Evolutionary conservation across 2,797 vertebrate genomes (phyloP).

Genomic region (Linurgus olivaceus): DNA sequence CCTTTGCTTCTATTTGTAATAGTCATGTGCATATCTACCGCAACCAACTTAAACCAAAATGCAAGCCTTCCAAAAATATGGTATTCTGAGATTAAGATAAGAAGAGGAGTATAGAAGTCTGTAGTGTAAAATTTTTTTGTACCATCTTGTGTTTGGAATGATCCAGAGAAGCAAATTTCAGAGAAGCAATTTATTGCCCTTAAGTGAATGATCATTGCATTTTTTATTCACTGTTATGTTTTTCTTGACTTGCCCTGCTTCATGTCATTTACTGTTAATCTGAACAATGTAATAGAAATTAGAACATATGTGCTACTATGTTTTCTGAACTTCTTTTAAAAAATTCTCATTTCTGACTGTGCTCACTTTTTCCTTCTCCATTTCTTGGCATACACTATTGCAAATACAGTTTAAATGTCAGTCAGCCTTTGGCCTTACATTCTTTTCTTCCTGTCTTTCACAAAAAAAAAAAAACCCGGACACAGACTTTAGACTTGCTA

Average conservation of each 20-base stretch:
- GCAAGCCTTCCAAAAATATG: background rate
- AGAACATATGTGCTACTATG: background rate
- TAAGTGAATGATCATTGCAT: background rate
- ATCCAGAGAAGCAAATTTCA: background rate
- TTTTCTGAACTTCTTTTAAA: background rate
- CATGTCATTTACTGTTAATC: background rate
- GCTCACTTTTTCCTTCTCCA: background rate
- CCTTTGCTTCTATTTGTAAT: background rate
- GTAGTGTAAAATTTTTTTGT: background rate
- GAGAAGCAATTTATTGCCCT: background rate
- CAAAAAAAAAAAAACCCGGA: background rate
- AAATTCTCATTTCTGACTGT: background rate
- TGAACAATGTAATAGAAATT: background rate
- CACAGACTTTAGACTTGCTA: background rate
- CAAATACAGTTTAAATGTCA: conserved; percentile 2
- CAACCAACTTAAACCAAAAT: background rate
- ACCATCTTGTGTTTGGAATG: background rate
- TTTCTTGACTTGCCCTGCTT: background rate
- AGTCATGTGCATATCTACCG: background rate
- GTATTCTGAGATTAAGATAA: background rate
- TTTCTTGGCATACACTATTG: background rate
- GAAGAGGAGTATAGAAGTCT: background rate
- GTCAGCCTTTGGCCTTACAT: conserved; percentile 1
- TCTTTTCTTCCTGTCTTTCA: background rate
- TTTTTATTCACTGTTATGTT: background rate